A percentile compares a stretch with the other conserved stretches of the same genome.
Evolutionary conservation across 2,113 vertebrate species (phyloP).

Genomic region (Panthera uncia): DNA sequence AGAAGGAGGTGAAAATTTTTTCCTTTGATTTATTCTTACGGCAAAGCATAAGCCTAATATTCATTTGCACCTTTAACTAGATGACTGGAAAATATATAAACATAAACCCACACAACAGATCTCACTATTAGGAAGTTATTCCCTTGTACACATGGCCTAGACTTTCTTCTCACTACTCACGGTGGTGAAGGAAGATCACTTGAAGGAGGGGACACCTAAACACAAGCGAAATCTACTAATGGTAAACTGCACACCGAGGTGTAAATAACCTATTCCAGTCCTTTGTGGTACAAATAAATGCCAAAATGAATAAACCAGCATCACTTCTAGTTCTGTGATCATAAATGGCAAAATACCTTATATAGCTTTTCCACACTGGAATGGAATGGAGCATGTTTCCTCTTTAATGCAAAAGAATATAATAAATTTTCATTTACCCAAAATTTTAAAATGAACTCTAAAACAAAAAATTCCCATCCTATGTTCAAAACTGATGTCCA

Average conservation of each 20-base stretch:
- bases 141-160: background rate
- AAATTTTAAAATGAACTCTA: conserved; percentile 47
- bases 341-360: conserved; percentile 20
- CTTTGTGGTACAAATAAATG: background rate
- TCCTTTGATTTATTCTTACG: background rate
- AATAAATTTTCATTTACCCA: background rate
- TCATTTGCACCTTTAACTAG: conserved; percentile 15
- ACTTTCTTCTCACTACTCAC: background rate
- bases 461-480: conserved; percentile 8
- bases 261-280: background rate
- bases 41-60: background rate
- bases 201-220: background rate
- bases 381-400: background rate
- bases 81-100: background rate
- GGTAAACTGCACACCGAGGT: background rate
- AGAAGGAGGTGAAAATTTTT: background rate
- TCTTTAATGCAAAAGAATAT: background rate
- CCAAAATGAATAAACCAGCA: background rate
- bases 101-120: background rate
- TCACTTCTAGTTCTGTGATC: background rate
- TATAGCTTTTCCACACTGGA: background rate
- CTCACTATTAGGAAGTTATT: conserved; percentile 16
- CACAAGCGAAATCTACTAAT: background rate
- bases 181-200: background rate
- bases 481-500: conserved; percentile 34